These are phyloP conservation scores for Gallinago stenura DNA, from an alignment of 2,797 vertebrate species.

Conservation along the genomic window DNA sequence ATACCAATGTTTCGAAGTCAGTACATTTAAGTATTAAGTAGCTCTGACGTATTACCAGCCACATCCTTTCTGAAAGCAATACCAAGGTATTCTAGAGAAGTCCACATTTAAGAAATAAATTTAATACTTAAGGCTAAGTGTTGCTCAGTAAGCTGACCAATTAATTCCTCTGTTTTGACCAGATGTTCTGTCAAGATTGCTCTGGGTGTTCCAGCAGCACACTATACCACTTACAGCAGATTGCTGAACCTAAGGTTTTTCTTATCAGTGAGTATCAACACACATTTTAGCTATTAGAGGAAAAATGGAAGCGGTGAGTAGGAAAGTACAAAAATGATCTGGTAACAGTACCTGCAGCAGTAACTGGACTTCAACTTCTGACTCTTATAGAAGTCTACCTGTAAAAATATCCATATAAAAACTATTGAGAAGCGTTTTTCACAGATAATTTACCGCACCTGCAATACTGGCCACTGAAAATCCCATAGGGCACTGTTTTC, in stretches of 20 bases:
- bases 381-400: not conserved
- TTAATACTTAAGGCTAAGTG: too few relatives aligned
- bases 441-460: not conserved
- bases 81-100: not conserved
- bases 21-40: not conserved
- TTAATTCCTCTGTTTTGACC: not conserved
- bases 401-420: not conserved
- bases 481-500: not conserved
- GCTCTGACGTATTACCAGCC: not conserved
- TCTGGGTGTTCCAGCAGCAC: not conserved
- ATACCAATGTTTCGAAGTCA: not conserved
- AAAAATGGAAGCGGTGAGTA: not conserved
- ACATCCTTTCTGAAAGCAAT: not conserved
- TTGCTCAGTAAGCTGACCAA: not conserved
- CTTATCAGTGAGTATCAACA: not conserved
- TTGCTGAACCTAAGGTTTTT: not conserved
- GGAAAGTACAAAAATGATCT: not conserved
- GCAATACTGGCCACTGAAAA: not conserved
- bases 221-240: not conserved
- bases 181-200: too few relatives aligned
- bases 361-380: not conserved
- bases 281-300: not conserved
- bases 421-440: not conserved
- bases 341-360: not conserved
- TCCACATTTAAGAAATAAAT: not conserved